Evolutionary conservation across 1,140 invertebrate species (phyloP), one percentile per base, ranked within the genome.

Genomic region (Caerostris darwini): DNA sequence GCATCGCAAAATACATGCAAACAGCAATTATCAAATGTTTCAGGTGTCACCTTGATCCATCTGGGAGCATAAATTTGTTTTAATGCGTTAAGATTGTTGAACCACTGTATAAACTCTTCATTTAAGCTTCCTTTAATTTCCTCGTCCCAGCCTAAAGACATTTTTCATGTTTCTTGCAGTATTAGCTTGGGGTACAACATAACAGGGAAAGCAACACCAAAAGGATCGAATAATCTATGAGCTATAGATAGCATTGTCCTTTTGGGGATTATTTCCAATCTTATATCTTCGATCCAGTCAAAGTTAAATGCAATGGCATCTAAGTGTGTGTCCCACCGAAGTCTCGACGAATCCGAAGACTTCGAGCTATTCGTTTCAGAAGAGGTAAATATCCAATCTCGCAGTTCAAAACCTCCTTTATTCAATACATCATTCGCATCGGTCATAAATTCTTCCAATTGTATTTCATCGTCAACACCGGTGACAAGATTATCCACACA

Each of bases 401-500:
- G 77, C 53, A 92, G 54, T n/a, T 82, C 61, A 12, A 81, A 90
- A 53, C 34, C 64, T 10, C 69, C 57, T 59, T 57, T 59, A 7
- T 81, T 34, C 90, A 92, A 19, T 61, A 92, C 10, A n/a, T 92
- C 64, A 56, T 50, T 81, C 14, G 19, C 54, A 12, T 56, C 7
- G 50, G 12, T 8, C 5, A 53, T 61, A 82, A 92, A 92, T 59
- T 92, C 53, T 7, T 71, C 17, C 69, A 92, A n/a, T 64, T 92
- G 57, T 50, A 19, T 5, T 61, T 53, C 50, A 85, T 17, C 86
- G 59, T 85, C 82, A 64, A 92, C 5, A 69, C 61, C 61, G 12
- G 91, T 86, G 3, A 92, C 12, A 34, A 69, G 5, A 69, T 92
- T 69, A 56, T 92, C 59, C 3, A 85, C 59, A 59, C 86, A 92